These are phyloP conservation scores for Dasysyrphus albostriatus DNA, from an alignment of 2,888 invertebrate genomes.

Conservation along the genomic window DNA sequence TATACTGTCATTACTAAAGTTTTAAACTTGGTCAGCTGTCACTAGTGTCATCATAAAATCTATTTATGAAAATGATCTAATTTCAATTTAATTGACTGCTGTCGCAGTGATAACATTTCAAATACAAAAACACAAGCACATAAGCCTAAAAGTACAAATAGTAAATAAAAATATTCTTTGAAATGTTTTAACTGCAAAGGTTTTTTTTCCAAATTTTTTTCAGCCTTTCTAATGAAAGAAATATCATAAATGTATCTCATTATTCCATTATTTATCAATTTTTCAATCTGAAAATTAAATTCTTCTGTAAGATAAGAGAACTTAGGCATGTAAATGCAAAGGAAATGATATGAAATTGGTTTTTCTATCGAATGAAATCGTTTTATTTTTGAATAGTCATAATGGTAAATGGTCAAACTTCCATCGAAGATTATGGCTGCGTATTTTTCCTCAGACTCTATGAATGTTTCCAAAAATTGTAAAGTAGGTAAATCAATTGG, in stretches of 20 bases:
- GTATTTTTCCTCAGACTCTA: background rate
- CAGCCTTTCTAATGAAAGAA: background rate
- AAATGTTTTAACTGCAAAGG: background rate
- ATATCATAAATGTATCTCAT: background rate
- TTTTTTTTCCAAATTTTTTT: background rate
- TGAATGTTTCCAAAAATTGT: background rate
- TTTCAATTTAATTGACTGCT: no score
- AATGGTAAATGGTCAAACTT: background rate
- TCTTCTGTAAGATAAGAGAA: background rate
- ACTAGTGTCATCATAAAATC: no score
- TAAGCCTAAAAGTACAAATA: background rate
- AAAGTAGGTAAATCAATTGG: background rate
- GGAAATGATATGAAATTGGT: background rate
- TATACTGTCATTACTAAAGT: no score
- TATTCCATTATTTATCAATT: background rate
- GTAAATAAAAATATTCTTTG: background rate
- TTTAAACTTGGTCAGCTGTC: no score
- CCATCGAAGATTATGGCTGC: background rate
- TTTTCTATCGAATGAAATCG: background rate
- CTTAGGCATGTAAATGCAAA: slow-evolving; percentile 4
- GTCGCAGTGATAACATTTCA: background rate
- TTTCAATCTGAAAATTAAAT: background rate
- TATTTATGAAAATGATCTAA: no score
- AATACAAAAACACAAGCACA: background rate
- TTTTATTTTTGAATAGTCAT: background rate